phyloP scores from a whole-genome alignment of 1,140 invertebrate species.

The Mesaphorura yosii region DNA sequence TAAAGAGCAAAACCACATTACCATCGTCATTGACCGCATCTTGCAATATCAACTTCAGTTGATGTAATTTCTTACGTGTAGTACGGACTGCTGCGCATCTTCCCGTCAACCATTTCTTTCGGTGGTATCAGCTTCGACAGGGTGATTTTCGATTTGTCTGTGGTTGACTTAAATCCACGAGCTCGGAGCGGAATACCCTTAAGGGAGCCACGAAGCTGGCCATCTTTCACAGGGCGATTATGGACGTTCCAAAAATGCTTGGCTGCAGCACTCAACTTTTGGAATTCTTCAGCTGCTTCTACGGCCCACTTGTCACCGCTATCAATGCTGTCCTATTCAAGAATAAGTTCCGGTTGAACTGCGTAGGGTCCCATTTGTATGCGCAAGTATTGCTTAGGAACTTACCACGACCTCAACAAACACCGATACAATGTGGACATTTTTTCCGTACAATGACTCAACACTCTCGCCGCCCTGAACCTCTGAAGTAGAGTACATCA shows the following conservation, averaged over 20 bases:
- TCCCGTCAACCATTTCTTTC: too few relatives aligned
- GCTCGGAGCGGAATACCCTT: neutral
- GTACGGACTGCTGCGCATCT: neutral
- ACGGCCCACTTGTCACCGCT: neutral
- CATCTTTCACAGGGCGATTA: neutral
- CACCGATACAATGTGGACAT: conserved; percentile 1
- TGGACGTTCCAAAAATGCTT: neutral
- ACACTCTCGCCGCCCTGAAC: neutral
- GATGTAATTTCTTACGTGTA: neutral
- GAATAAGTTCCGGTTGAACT: neutral
- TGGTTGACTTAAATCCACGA: neutral
- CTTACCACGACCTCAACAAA: neutral
- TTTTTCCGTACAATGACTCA: neutral
- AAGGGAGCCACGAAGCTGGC: neutral
- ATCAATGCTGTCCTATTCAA: neutral
- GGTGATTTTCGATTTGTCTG: neutral
- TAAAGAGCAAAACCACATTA: conserved; percentile 1
- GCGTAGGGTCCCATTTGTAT: neutral
- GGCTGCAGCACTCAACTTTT: neutral
- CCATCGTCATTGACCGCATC: neutral
- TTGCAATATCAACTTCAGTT: too few relatives aligned
- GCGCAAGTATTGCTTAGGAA: neutral
- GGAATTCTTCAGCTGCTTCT: neutral
- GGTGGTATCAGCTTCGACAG: too few relatives aligned
- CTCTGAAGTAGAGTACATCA: neutral